Evolutionary conservation across 2,113 vertebrate genomes (phyloP), one percentile per base, ranked within the genome.

Genomic region (Oncorhynchus keta): DNA sequence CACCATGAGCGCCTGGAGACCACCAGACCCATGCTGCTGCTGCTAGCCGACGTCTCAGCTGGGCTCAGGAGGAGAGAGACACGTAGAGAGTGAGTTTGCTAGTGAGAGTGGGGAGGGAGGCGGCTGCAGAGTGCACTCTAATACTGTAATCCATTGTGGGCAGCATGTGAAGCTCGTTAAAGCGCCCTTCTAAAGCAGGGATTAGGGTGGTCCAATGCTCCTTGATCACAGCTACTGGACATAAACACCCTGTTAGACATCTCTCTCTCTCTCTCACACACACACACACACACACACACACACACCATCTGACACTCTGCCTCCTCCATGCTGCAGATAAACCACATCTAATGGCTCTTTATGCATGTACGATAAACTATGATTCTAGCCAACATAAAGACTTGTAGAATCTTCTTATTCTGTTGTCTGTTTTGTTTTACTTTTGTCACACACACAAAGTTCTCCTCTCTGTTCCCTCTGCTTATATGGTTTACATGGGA

Each of bases 151-250:
- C 72, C 45, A 39, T 1, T 2, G 22, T 57, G 65, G 8, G 64
- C 51, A 20, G 68, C 12, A 49, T 48, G 12, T 81, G 69, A 35
- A 61, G 22, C 73, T 77, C n/a, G 32, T 81, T 81, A 75, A 66
- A 76, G 65, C 72, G 32, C 74, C 32, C 74, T 7, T 71, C 48
- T 81, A 70, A 81, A 77, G 68, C 49, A 39, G 70, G 32, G 77
- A 74, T 80, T 67, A 79, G 30, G 26, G 32, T 28, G 1, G 39
- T 68, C 72, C 9, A 2, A 5, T 14, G 49, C 22, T 73, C 68
- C 24, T 76, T 72, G 30, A 82, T 75, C 68, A 72, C 39, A 72
- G 26, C 6, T 16, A 16, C 45, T 72, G 55, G 39, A 78, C 65
- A 51, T 26, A 62, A 51, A 75, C 30, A 30, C 39, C 49, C 57